Evolutionary conservation across 2,888 invertebrate species (phyloP).

Genomic region (Ditula angustiorana): DNA sequence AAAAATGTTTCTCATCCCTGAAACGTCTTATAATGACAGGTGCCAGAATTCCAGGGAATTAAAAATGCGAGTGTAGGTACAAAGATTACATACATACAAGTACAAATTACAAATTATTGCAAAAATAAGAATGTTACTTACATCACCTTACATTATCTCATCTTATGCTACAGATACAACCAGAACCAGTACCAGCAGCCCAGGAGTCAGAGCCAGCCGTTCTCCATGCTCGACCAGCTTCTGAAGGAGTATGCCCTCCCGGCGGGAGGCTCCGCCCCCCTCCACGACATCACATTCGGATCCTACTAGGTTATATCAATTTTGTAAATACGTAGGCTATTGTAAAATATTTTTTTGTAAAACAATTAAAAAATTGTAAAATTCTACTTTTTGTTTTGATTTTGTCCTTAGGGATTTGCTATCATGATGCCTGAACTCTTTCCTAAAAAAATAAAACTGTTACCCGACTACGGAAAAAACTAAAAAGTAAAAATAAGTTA

Average conservation of each 20-base stretch:
- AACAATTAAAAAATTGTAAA: conserved; percentile 50
- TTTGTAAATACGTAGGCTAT: conserved; percentile 78
- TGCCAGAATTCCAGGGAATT: too few relatives aligned
- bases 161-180: background rate
- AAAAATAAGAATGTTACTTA: too few relatives aligned
- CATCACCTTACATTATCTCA: background rate
- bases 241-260: conserved; percentile 93
- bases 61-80: too few relatives aligned
- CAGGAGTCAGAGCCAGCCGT: conserved; percentile 55
- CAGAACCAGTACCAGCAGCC: conserved; percentile 54
- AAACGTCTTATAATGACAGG: too few relatives aligned
- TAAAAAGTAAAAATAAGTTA: too few relatives aligned
- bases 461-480: too few relatives aligned
- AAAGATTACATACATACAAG: too few relatives aligned
- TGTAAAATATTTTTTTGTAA: conserved; percentile 55
- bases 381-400: background rate
- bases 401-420: background rate
- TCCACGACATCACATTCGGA: conserved; percentile 94
- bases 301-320: conserved; percentile 86
- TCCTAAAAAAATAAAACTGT: too few relatives aligned
- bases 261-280: conserved; percentile 87
- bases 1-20: too few relatives aligned
- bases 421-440: too few relatives aligned
- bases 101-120: too few relatives aligned
- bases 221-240: conserved; percentile 90